phyloP scores from a whole-genome alignment of 2,113 vertebrate genomes.

The Megatriorchis doriae region DNA sequence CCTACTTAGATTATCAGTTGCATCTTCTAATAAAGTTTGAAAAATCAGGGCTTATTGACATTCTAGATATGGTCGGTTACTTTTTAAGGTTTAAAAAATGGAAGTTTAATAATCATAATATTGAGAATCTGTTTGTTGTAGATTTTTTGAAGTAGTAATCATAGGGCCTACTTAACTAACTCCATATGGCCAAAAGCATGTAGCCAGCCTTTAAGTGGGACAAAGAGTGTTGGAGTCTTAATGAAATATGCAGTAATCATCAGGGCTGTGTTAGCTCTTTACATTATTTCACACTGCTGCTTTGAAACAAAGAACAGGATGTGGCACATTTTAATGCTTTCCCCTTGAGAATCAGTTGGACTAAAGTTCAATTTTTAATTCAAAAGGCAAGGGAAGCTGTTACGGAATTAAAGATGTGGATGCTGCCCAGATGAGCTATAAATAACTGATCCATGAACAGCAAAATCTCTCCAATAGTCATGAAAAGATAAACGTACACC shows the following conservation, averaged over 20 bases:
- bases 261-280: conserved; percentile 36
- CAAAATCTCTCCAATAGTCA: not conserved
- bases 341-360: conserved; percentile 46
- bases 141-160: conserved; percentile 22
- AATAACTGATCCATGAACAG: conserved; percentile 25
- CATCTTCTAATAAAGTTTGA: not conserved
- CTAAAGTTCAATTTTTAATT: conserved; percentile 66
- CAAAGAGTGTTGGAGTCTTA: conserved; percentile 54
- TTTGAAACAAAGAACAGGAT: conserved; percentile 66
- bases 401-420: conserved; percentile 34
- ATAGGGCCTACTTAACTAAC: conserved; percentile 30
- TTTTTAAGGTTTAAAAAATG: not conserved
- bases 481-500: not conserved
- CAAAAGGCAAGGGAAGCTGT: conserved; percentile 45
- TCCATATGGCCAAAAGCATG: conserved; percentile 52
- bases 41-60: not conserved
- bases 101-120: not conserved
- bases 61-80: not conserved
- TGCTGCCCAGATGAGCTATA: conserved; percentile 43
- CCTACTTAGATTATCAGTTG: not conserved
- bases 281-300: conserved; percentile 61
- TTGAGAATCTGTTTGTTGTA: not conserved
- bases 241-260: conserved; percentile 52
- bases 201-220: conserved; percentile 49
- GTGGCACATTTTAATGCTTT: conserved; percentile 59